phyloP scores from a whole-genome alignment of 2,113 vertebrate genomes.

The Scytalopus superciliaris region DNA sequence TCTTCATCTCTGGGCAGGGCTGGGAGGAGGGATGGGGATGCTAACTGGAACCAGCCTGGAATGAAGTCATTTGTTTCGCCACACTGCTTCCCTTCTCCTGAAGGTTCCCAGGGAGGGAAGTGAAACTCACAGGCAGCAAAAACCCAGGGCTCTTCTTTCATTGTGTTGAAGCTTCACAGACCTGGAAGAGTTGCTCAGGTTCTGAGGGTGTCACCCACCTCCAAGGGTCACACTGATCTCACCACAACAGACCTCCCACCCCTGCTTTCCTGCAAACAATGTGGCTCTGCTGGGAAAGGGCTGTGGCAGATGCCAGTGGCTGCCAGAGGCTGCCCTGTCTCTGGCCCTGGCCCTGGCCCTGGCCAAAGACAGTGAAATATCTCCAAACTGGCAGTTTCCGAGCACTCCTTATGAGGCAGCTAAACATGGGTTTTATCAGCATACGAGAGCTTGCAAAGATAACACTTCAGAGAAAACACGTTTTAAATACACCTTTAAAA shows the following conservation, averaged over 20 bases:
- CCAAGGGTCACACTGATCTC: neutral
- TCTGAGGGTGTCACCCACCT: rapidly evolving
- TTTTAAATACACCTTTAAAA: slow-evolving; percentile 72
- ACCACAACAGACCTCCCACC: neutral
- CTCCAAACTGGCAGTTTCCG: neutral
- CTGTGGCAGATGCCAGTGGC: rapidly evolving
- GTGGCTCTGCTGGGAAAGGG: neutral
- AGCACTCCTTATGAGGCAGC: neutral
- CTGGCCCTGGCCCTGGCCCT: neutral
- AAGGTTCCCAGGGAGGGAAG: neutral
- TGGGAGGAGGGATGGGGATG: slow-evolving; percentile 28
- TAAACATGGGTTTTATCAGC: slow-evolving; percentile 51
- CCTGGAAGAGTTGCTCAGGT: neutral
- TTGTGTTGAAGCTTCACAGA: neutral
- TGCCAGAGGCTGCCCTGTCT: too few relatives aligned
- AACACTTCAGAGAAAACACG: slow-evolving; percentile 78
- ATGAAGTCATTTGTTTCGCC: slow-evolving; percentile 33
- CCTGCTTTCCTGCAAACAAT: neutral
- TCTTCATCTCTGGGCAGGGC: slow-evolving; percentile 62
- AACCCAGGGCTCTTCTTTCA: rapidly evolving
- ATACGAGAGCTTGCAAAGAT: slow-evolving; percentile 63
- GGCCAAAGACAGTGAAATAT: neutral
- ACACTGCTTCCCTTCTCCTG: neutral
- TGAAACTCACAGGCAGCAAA: neutral
- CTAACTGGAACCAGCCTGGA: slow-evolving; percentile 60